Conservation (phyloP, 2,113 vertebrate genomes). For the Cochlearius cochlearius region DNA sequence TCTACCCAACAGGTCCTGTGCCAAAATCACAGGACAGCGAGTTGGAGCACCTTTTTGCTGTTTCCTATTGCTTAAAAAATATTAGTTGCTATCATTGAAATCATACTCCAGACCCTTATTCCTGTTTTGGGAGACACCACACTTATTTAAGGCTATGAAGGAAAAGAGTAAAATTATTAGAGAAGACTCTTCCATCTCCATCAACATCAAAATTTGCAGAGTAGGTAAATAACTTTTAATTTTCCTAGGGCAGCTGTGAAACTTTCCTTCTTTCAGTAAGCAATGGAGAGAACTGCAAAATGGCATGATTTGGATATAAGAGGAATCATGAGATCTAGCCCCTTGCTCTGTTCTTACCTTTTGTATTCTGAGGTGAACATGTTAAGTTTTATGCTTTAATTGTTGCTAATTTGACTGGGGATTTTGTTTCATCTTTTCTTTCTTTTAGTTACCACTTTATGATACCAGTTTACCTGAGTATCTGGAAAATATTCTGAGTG, state of each 20-base stretch:
- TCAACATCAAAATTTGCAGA: background rate
- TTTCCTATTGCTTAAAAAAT: background rate
- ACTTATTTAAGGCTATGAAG: background rate
- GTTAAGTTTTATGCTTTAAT: background rate
- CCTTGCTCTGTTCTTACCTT: background rate
- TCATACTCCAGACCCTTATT: background rate
- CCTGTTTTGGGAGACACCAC: fast-evolving
- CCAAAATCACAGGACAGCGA: background rate
- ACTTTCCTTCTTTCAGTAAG: background rate
- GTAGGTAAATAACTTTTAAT: background rate
- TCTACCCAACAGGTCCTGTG: background rate
- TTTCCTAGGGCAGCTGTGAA: background rate
- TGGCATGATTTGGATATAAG: background rate
- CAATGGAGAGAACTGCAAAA: background rate
- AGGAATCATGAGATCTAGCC: background rate
- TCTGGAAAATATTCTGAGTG: background rate
- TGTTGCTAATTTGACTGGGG: background rate
- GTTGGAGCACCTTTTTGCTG: background rate
- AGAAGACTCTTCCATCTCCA: background rate
- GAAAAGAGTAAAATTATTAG: background rate
- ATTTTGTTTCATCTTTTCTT: background rate
- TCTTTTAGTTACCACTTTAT: background rate
- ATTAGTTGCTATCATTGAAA: background rate
- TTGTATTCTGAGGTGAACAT: background rate
- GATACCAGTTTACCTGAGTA: background rate